Evolutionary conservation across 2,113 vertebrate species (phyloP).

Genomic region (Ciconia stormi): DNA sequence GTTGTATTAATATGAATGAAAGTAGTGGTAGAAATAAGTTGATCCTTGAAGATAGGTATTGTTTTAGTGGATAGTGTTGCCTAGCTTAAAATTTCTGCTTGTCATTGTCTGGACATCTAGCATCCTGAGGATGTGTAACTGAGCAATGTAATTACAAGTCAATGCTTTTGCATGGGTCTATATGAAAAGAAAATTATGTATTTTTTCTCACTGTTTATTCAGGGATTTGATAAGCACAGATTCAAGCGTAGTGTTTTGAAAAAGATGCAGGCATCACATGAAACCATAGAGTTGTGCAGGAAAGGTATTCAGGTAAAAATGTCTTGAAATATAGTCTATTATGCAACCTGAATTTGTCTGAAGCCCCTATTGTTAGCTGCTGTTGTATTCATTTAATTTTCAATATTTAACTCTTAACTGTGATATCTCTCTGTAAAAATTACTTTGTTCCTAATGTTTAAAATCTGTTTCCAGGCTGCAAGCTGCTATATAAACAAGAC

Average conservation of each 20-base stretch:
- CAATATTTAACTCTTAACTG: constrained; percentile 1
- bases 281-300: not conserved
- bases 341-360: constrained; percentile 15
- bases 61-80: not conserved
- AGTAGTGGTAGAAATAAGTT: not conserved
- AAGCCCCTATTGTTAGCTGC: constrained; percentile 9
- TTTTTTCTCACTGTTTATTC: not conserved
- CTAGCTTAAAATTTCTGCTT: not conserved
- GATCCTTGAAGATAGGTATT: not conserved
- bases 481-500: constrained; percentile 96
- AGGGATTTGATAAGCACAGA: not conserved
- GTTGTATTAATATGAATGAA: not conserved
- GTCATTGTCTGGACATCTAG: not conserved
- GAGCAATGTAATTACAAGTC: not conserved
- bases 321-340: not conserved
- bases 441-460: constrained; percentile 64
- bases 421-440: constrained; percentile 48
- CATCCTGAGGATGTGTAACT: not conserved
- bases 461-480: constrained; percentile 87
- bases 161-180: not conserved
- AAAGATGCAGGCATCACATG: not conserved
- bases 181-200: not conserved
- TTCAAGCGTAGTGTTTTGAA: not conserved
- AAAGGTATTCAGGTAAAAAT: not conserved
- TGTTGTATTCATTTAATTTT: not conserved